A percentile compares a stretch with the other conserved stretches of the same genome.
Conservation (phyloP, 2,113 vertebrate genomes). For the Indicator maculatus region DNA sequence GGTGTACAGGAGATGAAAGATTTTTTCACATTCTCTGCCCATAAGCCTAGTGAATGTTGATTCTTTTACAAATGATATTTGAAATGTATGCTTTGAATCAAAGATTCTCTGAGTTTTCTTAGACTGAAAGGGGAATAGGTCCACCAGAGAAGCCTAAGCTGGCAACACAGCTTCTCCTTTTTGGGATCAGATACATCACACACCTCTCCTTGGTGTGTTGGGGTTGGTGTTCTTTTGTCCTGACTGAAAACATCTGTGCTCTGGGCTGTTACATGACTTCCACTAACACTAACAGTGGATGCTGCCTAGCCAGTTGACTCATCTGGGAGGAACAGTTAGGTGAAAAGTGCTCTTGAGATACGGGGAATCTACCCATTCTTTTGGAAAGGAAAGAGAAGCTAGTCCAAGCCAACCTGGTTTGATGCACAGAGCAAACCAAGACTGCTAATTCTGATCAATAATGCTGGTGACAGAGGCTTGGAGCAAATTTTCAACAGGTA, state of each 20-base stretch:
- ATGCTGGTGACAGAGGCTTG: not conserved
- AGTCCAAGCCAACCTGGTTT: not conserved
- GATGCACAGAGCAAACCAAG: not conserved
- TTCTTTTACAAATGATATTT: not conserved
- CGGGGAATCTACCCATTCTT: not conserved
- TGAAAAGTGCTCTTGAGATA: not conserved
- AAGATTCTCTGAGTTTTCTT: not conserved
- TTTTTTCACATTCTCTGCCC: not conserved
- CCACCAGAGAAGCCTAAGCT: not conserved
- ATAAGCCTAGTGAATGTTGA: not conserved
- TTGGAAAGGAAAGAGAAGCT: not conserved
- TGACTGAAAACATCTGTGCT: not conserved
- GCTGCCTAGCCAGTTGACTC: not conserved
- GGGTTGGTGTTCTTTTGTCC: not conserved
- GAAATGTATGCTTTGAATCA: not conserved
- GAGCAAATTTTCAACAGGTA: not conserved
- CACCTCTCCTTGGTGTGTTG: not conserved
- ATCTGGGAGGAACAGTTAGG: not conserved
- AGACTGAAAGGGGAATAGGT: not conserved
- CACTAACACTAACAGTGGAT: not conserved
- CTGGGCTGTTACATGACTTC: not conserved
- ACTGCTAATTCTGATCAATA: not conserved
- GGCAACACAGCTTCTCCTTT: not conserved
- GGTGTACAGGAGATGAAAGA: not conserved
- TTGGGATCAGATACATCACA: fast-evolving